Evolutionary conservation across 2,888 invertebrate species (phyloP), one percentile per base, ranked within the genome.

Genomic region (Frankliniella fusca): DNA sequence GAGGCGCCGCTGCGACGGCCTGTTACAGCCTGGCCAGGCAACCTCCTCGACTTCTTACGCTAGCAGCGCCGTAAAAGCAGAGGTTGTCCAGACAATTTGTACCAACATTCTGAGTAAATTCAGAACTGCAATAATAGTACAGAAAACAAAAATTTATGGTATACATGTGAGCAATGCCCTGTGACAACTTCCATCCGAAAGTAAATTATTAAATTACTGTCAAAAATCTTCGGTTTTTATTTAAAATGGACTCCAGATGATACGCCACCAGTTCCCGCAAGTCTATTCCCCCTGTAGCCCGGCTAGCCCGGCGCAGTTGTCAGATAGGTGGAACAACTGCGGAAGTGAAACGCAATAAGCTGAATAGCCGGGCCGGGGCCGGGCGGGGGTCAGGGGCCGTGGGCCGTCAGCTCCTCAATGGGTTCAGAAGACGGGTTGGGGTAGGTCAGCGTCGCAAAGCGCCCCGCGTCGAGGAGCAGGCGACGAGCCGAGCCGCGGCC

Each of bases 381-480:
- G 18, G 61, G 54, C n/a, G n/a, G n/a, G 20, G 15, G 54, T 54
- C 54, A 10, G 54, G 54, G 10, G 15, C 54, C 54, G 15, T 54
- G 61, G 61, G 61, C 61, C 61, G 54, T 18, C 61, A 61, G 61
- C 61, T n/a, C 15, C 61, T 61, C 61, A 76, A 76, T 76, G 70
- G 70, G 70, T 76, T 76, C 70, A 76, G 23, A 27, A 76, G 70
- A 76, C 70, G 70, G 27, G 23, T 23, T 76, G 70, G 8, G 23
- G 23, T 76, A 76, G 70, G 70, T 76, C 70, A 27, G 70, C 27
- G 70, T 27, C 38, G 70, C 70, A 76, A 12, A 27, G 23, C 70
- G 70, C 70, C 23, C 27, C 27, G 70, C 70, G 23, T 9, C 70
- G 70, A 18, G 61, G 15, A 7, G 20, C 54, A 10, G 54, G 54